phyloP scores from a whole-genome alignment of 2,888 invertebrate genomes.

The Imbricaverruca yamaguchii region DNA sequence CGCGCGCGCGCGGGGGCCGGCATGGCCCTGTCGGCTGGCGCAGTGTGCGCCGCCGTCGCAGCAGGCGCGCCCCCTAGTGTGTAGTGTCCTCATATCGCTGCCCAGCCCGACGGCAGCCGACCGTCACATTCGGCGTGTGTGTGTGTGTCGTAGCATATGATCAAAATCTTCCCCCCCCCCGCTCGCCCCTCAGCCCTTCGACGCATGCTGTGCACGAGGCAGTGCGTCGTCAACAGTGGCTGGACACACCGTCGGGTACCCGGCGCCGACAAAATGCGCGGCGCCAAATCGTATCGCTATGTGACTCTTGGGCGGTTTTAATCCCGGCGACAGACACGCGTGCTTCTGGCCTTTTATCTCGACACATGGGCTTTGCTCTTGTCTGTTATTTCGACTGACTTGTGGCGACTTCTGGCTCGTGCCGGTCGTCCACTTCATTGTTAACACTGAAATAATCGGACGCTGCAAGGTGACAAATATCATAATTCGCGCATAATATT shows the following conservation, averaged over 20 bases:
- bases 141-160: conserved; percentile 20
- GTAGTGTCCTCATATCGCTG: conserved; percentile 5
- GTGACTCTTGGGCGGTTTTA: too few species aligned
- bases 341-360: neutral
- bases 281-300: too few species aligned
- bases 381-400: neutral
- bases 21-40: too few species aligned
- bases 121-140: neutral
- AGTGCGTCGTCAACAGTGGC: too few species aligned
- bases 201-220: too few species aligned
- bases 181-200: too few species aligned
- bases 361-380: neutral
- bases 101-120: neutral
- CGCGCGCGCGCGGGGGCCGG: too few species aligned
- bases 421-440: neutral
- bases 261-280: too few species aligned
- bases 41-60: neutral
- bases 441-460: neutral
- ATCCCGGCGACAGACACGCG: too few species aligned
- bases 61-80: neutral
- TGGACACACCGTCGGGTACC: too few species aligned
- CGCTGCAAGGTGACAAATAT: neutral
- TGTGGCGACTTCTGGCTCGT: neutral
- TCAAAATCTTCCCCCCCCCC: neutral
- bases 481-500: conserved; percentile 11